These are phyloP conservation scores for Bimastos eiseni DNA, from an alignment of 2,888 invertebrate species.

Conservation along the genomic window DNA sequence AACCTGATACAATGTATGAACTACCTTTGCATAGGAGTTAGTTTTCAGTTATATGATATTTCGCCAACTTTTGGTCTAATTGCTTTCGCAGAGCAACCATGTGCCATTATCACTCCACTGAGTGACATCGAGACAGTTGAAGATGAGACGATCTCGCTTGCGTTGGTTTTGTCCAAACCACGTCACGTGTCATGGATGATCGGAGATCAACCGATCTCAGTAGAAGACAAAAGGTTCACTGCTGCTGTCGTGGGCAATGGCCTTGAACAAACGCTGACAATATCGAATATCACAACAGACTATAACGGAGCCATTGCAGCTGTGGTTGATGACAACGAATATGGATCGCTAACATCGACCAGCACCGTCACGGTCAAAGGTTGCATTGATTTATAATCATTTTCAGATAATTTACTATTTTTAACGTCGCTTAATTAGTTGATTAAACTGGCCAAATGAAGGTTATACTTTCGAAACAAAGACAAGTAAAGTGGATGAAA, in stretches of 20 bases:
- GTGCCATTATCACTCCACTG: constrained; percentile 37
- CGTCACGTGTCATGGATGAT: constrained; percentile 75
- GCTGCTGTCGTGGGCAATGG: constrained; percentile 63
- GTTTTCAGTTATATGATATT: not conserved
- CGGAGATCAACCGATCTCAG: constrained; percentile 29
- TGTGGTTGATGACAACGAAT: constrained; percentile 37
- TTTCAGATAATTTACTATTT: not conserved
- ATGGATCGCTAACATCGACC: not conserved
- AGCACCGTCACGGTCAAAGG: constrained; percentile 18
- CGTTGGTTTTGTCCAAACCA: constrained; percentile 79
- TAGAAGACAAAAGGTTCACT: not conserved
- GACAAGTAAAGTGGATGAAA: constrained; percentile 75
- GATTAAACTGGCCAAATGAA: constrained; percentile 45
- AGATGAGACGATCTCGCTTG: constrained; percentile 49
- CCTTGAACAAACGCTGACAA: constrained; percentile 49
- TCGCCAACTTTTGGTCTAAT: not conserved
- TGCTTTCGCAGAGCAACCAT: constrained; percentile 21
- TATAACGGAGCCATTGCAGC: constrained; percentile 52
- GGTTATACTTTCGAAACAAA: constrained; percentile 80
- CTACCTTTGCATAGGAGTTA: not conserved
- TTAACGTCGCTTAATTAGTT: not conserved
- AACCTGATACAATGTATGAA: too few relatives aligned
- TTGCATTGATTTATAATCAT: not conserved
- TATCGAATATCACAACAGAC: constrained; percentile 51
- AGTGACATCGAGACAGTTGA: constrained; percentile 45